phyloP scores from a whole-genome alignment of 2,888 invertebrate genomes.

The Dryadula phaetusa region DNA sequence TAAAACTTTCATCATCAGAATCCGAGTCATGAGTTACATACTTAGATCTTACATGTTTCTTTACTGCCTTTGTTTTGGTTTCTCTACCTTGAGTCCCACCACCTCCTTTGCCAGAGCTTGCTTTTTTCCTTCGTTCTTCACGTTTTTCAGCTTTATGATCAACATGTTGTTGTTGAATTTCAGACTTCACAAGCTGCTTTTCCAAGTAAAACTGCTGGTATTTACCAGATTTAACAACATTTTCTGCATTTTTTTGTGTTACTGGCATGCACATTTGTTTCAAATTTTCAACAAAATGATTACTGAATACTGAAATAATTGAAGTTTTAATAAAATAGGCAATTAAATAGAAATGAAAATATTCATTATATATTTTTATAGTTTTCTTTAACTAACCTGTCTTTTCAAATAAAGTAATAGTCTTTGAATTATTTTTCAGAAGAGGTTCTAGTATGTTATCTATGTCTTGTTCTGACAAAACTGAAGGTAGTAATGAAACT shows the following conservation, averaged over 20 bases:
- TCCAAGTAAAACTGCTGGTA: conserved; percentile 90
- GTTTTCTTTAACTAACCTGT: too few relatives aligned
- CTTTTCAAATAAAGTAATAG: conserved; percentile 85
- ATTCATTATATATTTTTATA: not conserved
- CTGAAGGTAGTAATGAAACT: conserved; percentile 91
- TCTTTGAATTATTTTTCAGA: conserved; percentile 84
- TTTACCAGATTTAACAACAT: conserved; percentile 87
- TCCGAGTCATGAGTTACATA: conserved; percentile 86
- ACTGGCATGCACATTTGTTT: conserved; percentile 87
- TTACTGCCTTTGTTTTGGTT: conserved; percentile 96
- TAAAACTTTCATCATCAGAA: conserved; percentile 85
- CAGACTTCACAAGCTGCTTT: conserved; percentile 83
- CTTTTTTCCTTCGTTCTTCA: conserved; percentile 95
- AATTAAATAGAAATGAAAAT: conserved; percentile 1
- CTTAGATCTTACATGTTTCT: conserved; percentile 89
- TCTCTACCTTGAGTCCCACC: conserved; percentile 97
- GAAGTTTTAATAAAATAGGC: conserved; percentile 5
- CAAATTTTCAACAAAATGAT: conserved; percentile 87
- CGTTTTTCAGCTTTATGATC: conserved; percentile 88
- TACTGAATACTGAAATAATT: conserved; percentile 83
- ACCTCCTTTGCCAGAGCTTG: conserved; percentile 93
- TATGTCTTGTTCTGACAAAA: conserved; percentile 91
- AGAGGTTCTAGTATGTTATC: conserved; percentile 88
- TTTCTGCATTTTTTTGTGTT: conserved; percentile 87
- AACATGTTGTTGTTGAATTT: conserved; percentile 64